These are phyloP conservation scores for Troides helena DNA, from an alignment of 2,888 invertebrate species.

Conservation along the genomic window DNA sequence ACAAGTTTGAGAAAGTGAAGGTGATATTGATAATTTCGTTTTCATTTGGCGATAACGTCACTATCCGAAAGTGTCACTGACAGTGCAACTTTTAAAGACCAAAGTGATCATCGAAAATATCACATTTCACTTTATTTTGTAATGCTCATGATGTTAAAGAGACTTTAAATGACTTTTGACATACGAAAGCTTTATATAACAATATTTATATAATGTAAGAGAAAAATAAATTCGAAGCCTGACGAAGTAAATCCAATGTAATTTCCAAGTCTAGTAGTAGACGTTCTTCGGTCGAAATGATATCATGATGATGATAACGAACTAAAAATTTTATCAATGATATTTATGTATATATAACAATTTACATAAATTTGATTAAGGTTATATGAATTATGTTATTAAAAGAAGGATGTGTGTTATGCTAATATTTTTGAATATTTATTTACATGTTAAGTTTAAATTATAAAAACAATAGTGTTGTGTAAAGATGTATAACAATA, in stretches of 20 bases:
- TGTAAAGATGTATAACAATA: background rate
- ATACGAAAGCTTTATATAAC: background rate
- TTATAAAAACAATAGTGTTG: background rate
- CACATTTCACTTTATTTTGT: slow-evolving; percentile 21
- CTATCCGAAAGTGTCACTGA: slow-evolving; percentile 27
- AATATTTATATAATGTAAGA: background rate
- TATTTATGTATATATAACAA: background rate
- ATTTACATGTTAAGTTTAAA: background rate
- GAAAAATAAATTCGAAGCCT: background rate
- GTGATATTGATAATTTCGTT: slow-evolving; percentile 20
- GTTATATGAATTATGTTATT: background rate
- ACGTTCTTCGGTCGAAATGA: no score
- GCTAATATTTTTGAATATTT: background rate
- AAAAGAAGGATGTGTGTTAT: background rate
- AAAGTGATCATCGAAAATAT: slow-evolving; percentile 18
- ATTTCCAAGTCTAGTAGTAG: no score
- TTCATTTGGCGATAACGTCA: slow-evolving; percentile 15
- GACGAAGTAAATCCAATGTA: no score
- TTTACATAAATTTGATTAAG: background rate
- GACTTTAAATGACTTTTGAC: background rate
- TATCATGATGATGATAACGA: background rate
- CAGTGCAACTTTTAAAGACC: slow-evolving; percentile 24
- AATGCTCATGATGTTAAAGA: background rate
- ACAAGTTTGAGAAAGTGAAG: slow-evolving; percentile 18
- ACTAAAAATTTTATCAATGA: background rate